phyloP scores from a whole-genome alignment of 1,140 invertebrate species.

The Micrasema minimum region DNA sequence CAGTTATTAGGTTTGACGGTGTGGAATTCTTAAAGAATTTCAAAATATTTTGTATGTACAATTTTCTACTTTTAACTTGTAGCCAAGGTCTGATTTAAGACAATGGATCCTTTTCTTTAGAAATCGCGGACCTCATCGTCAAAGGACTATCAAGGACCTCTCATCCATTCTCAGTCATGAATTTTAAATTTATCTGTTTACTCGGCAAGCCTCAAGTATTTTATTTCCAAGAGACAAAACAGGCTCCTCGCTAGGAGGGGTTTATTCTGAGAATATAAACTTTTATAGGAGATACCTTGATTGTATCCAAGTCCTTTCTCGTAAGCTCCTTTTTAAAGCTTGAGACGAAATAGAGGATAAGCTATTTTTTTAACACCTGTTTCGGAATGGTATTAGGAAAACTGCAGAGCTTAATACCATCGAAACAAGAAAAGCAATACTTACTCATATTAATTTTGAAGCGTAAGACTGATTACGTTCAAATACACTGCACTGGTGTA shows the following conservation, averaged over 20 bases:
- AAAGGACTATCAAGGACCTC: constrained; percentile 19
- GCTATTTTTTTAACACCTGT: neutral
- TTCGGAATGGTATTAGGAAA: neutral
- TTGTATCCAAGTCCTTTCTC: constrained; percentile 23
- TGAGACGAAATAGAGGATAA: constrained; percentile 10
- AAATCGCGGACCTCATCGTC: constrained; percentile 32
- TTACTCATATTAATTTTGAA: too few species aligned
- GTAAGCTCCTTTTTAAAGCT: too few species aligned
- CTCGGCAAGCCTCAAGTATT: constrained; percentile 18
- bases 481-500: too few species aligned
- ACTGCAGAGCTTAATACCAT: too few species aligned
- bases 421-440: too few species aligned
- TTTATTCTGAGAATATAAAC: constrained; percentile 34
- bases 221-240: constrained; percentile 7
- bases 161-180: constrained; percentile 30
- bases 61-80: too few species aligned
- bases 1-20: too few species aligned
- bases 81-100: constrained; percentile 14
- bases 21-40: too few species aligned
- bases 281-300: constrained; percentile 39
- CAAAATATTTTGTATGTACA: too few species aligned
- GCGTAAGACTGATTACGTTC: too few species aligned
- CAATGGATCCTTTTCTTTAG: constrained; percentile 21
- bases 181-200: constrained; percentile 44
- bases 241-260: constrained; percentile 3